Conservation (phyloP, 2,888 invertebrate genomes). For the Eupsilia transversa region DNA sequence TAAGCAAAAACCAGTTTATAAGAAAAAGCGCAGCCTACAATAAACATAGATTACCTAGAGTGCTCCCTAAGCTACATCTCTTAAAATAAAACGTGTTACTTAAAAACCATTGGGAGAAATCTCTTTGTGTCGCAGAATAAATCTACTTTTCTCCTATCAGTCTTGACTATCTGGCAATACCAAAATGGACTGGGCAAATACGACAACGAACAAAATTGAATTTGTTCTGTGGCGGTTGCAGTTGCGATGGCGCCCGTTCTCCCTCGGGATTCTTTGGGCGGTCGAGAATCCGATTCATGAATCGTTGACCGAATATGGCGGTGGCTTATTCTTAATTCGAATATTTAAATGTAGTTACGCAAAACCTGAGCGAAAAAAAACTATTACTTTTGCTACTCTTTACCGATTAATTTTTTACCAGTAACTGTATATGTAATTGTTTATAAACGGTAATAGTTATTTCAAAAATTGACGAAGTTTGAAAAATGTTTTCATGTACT, state of each 20-base stretch:
- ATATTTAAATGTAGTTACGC: constrained; percentile 32
- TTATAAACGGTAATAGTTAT: too few species aligned
- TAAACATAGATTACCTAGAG: constrained; percentile 39
- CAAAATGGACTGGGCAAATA: constrained; percentile 82
- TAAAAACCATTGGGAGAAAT: constrained; percentile 62
- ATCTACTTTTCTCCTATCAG: constrained; percentile 73
- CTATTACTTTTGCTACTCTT: neutral
- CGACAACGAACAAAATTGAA: constrained; percentile 84
- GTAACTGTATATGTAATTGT: neutral
- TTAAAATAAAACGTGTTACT: constrained; percentile 66
- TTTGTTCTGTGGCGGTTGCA: constrained; percentile 77
- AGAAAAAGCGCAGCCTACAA: constrained; percentile 38
- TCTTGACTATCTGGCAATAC: constrained; percentile 77
- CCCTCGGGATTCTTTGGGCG: constrained; percentile 74
- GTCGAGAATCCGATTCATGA: constrained; percentile 67
- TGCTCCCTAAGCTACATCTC: constrained; percentile 43
- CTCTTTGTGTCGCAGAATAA: constrained; percentile 71
- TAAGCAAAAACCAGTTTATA: constrained; percentile 24
- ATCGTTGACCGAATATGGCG: constrained; percentile 64
- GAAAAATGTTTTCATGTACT: neutral
- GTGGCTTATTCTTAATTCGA: constrained; percentile 51
- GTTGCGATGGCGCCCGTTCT: constrained; percentile 69
- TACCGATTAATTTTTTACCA: neutral
- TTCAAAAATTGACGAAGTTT: neutral
- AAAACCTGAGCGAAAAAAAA: too few species aligned